Evolutionary conservation across 2,888 invertebrate species (phyloP).

Genomic region (Busseola fusca): DNA sequence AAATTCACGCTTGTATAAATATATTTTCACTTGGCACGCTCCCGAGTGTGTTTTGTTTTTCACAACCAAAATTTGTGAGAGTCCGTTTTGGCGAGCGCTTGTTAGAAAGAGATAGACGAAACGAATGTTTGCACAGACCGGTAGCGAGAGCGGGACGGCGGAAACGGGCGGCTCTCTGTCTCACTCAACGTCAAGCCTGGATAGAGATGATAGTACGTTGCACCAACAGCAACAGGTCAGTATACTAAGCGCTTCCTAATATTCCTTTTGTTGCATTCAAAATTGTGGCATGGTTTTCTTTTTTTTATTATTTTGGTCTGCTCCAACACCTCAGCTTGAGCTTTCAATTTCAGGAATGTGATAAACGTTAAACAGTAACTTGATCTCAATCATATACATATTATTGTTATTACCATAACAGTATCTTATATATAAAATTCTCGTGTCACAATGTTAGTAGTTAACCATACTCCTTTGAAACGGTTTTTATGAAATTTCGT

Average conservation of each 20-base stretch:
- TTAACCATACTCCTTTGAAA: too few species aligned
- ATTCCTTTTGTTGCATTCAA: conserved; percentile 21
- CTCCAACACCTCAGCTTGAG: conserved; percentile 13
- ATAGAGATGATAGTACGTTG: conserved; percentile 92
- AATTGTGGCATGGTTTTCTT: conserved; percentile 26
- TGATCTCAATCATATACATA: not conserved
- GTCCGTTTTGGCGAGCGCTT: conserved; percentile 65
- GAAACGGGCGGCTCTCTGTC: conserved; percentile 91
- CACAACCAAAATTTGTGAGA: conserved; percentile 31
- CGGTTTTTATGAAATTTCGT: too few species aligned
- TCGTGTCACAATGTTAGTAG: too few species aligned
- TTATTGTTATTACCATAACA: not conserved
- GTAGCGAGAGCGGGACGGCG: conserved; percentile 89
- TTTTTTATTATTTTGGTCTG: not conserved
- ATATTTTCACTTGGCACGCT: conserved; percentile 34
- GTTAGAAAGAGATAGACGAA: conserved; percentile 72
- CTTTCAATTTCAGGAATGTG: not conserved
- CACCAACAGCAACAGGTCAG: conserved; percentile 88
- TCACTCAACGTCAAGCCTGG: conserved; percentile 96
- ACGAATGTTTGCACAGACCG: conserved; percentile 81
- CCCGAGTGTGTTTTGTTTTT: conserved; percentile 42
- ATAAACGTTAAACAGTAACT: not conserved
- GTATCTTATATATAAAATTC: too few species aligned
- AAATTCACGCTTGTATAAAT: conserved; percentile 41
- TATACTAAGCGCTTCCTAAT: conserved; percentile 21